Base-by-base conservation (phyloP, 2,113 vertebrate genomes). In the Spheniscus mendiculus region DNA sequence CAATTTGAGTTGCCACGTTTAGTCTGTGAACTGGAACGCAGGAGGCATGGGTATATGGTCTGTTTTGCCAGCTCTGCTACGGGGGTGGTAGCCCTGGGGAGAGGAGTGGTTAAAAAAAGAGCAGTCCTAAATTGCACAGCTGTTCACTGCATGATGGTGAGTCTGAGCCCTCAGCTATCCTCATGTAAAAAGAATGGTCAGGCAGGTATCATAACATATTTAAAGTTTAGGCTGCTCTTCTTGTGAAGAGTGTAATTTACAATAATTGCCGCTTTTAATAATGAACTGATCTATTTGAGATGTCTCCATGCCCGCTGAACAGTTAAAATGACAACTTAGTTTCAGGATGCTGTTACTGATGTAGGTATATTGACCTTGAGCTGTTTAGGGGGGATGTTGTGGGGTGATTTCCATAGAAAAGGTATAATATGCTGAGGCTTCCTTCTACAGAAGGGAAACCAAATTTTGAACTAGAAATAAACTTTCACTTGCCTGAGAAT, bases 231-330 rank as follows among this genome's bases (percentile, higher is more conserved):
- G 82, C 80, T 49, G 69, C 13, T 96, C 25, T 23, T 93, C 76
- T 93, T 66, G 38, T 56, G 58, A 65, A 76, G 63, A 93, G 45
- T 32, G 66, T 93, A 88, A 91, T 95, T 91, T 89, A 73, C 53
- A 89, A 5, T 91, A 94, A 93, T 93, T 94, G 83, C 69, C 2
- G 2, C 52, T 92, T 96, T 91, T 91, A 92, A 72, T 95, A 89
- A 91, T 82, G 52, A 92, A 52, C 69, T 1, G 4, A 91, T 79
- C 29, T 84, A 21, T 82, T 90, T 72, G 87, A 89, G 62, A 82
- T 87, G 81, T 83, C 84, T 91, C 30, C 40, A 36, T 95, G 79
- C 56, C 89, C 2, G 0, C 78, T 85, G 36, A 94, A 84, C 61
- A 69, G 94, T 94, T 95, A 89, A 82, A 74, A 85, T 76, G 83